Evolutionary conservation across 2,113 vertebrate genomes (phyloP).

Genomic region (Morphnarchus princeps): DNA sequence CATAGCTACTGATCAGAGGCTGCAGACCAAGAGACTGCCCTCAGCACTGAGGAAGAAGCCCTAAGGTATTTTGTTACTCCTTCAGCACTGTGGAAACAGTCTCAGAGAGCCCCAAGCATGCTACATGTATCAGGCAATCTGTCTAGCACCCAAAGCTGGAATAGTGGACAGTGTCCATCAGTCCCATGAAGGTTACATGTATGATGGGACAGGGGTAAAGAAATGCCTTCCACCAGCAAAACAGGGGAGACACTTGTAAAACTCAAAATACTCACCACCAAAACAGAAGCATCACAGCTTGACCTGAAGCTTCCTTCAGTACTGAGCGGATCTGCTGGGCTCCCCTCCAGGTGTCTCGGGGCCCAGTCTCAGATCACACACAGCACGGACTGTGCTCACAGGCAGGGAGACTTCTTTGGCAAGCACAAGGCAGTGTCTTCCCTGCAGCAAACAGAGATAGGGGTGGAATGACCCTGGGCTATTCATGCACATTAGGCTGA

Average conservation of each 20-base stretch:
- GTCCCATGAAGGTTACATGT: background rate
- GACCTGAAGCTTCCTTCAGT: background rate
- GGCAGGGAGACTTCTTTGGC: background rate
- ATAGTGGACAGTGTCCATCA: background rate
- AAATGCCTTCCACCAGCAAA: background rate
- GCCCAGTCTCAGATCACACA: background rate
- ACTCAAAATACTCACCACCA: background rate
- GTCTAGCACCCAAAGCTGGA: background rate
- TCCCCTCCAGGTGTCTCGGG: background rate
- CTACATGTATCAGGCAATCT: accelerated
- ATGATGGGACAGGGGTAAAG: background rate
- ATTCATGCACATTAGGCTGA: background rate
- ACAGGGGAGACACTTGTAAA: background rate
- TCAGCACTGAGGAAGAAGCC: background rate
- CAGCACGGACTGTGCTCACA: background rate
- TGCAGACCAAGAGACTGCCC: background rate
- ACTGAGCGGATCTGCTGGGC: background rate
- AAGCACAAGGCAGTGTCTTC: background rate
- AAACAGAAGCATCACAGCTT: background rate
- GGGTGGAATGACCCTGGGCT: background rate
- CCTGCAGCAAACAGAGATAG: background rate
- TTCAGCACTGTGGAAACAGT: background rate
- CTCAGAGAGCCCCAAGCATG: background rate
- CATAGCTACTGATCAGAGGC: background rate
- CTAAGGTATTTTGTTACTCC: background rate